Percentiles rank a stretch among this genome's conserved stretches.
phyloP scores from a whole-genome alignment of 2,113 vertebrate species.

The Canis aureus region DNA sequence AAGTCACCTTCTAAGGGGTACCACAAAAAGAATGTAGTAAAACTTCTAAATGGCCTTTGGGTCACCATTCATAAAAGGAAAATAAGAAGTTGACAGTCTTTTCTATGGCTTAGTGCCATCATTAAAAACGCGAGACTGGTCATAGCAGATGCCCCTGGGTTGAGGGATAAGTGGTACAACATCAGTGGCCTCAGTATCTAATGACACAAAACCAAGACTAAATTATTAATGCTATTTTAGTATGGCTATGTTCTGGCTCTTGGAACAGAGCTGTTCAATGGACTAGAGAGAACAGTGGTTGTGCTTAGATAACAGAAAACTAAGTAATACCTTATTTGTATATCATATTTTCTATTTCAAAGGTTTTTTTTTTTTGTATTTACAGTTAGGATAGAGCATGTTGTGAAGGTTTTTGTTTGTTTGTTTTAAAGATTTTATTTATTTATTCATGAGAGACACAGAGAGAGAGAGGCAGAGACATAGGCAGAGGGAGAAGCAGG shows the following conservation, averaged over 20 bases:
- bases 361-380: neutral
- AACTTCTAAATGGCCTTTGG: conserved; percentile 56
- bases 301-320: conserved; percentile 39
- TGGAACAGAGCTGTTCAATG: conserved; percentile 1
- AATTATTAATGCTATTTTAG: conserved; percentile 45
- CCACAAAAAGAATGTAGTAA: neutral
- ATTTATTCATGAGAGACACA: too few relatives aligned
- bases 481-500: too few relatives aligned
- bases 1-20: conserved; percentile 37
- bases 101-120: conserved; percentile 26
- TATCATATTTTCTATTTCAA: conserved; percentile 17
- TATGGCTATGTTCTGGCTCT: neutral
- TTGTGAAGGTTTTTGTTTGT: conserved; percentile 1
- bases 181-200: conserved; percentile 16
- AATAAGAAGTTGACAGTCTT: conserved; percentile 22
- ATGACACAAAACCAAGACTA: conserved; percentile 46
- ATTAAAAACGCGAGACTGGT: conserved; percentile 58
- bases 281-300: neutral
- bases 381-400: neutral
- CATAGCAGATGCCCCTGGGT: neutral
- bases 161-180: conserved; percentile 47
- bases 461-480: too few relatives aligned
- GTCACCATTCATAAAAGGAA: conserved; percentile 48
- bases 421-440: too few relatives aligned
- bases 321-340: neutral